Evolutionary conservation across 2,113 vertebrate genomes (phyloP).

Genomic region (Eurypyga helias): DNA sequence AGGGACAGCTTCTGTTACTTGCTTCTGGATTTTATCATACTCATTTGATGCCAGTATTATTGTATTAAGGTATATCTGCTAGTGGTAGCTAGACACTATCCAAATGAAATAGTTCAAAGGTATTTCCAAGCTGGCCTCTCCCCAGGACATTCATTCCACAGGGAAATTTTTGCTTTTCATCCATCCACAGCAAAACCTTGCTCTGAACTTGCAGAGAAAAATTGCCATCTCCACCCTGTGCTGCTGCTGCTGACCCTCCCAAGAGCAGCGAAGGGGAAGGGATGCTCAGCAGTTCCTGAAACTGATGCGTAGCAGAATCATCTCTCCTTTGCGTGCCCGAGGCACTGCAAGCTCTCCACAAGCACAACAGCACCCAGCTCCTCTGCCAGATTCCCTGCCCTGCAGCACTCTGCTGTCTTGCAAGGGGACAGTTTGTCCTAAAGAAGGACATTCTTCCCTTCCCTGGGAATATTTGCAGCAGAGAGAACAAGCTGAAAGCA

Average conservation of each 20-base stretch:
- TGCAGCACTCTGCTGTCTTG: background rate
- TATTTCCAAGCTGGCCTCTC: background rate
- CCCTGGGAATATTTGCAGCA: background rate
- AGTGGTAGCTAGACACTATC: background rate
- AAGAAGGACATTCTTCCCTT: background rate
- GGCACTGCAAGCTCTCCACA: fast-evolving
- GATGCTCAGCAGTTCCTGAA: background rate
- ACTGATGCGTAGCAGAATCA: fast-evolving
- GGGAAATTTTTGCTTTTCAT: background rate
- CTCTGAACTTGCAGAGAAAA: background rate
- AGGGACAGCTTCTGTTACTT: background rate
- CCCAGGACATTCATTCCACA: fast-evolving
- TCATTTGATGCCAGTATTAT: background rate
- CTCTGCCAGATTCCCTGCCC: background rate
- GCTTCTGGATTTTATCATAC: background rate
- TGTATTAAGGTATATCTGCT: background rate
- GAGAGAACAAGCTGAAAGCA: background rate
- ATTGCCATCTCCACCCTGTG: background rate
- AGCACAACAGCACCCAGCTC: background rate
- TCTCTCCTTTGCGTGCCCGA: background rate
- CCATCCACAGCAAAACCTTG: background rate
- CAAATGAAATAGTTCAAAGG: background rate
- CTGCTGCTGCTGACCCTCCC: background rate
- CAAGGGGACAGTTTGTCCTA: background rate
- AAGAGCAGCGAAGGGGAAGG: background rate